A percentile compares a stretch with the other conserved stretches of the same genome.
Conservation (phyloP, 1,140 invertebrate species). For the Ditylenchus dipsaci region DNA sequence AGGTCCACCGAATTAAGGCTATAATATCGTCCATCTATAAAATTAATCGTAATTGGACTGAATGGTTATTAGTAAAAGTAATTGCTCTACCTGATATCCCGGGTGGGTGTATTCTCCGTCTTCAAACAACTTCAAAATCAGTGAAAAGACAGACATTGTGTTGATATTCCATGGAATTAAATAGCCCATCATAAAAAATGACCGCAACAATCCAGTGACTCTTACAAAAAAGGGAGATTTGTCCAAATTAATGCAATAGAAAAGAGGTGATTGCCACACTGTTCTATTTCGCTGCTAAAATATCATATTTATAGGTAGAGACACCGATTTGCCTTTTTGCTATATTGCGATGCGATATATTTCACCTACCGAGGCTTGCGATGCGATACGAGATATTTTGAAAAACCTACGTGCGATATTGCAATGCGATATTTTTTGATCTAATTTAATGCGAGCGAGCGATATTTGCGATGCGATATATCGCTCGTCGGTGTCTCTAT, state of each 20-base stretch:
- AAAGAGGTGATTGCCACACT: constrained; percentile 46
- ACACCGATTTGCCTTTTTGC: no score
- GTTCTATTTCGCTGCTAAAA: constrained; percentile 34
- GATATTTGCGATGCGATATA: no score
- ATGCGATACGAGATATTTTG: no score
- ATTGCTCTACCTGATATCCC: constrained; percentile 32
- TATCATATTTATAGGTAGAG: no score
- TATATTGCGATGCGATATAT: no score
- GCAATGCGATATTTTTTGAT: no score
- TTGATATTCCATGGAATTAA: constrained; percentile 50
- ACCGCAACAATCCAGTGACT: constrained; percentile 38
- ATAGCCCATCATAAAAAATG: constrained; percentile 49
- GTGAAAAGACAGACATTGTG: constrained; percentile 46
- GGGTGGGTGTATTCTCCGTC: constrained; percentile 47
- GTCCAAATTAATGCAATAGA: constrained; percentile 46
- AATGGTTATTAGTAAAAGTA: neutral
- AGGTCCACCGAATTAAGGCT: constrained; percentile 45
- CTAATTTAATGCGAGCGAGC: no score
- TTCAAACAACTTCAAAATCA: constrained; percentile 39
- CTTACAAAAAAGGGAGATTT: constrained; percentile 46
- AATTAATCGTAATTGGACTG: neutral
- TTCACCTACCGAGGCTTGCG: no score
- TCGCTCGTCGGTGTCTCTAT: no score
- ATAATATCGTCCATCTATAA: constrained; percentile 48
- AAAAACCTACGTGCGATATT: no score